These are phyloP conservation scores for Peromyscus aztecus DNA, from an alignment of 2,797 vertebrate species.

Conservation along the genomic window DNA sequence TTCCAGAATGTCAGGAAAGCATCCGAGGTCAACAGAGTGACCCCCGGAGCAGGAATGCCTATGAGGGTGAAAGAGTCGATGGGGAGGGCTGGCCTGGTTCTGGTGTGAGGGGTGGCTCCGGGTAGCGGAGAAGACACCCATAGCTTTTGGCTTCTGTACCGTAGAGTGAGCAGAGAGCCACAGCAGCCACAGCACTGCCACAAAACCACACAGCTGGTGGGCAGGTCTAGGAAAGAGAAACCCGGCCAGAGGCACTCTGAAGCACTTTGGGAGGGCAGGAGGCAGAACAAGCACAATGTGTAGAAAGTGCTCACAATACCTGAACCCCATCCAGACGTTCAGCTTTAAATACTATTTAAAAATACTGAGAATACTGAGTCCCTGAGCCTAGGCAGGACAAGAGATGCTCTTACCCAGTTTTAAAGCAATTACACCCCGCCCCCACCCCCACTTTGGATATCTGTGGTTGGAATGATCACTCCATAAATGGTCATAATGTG, in stretches of 20 bases:
- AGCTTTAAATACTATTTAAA: conserved; percentile 73
- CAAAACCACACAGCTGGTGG: neutral
- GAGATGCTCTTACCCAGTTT: conserved; percentile 78
- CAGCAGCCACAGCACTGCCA: rapidly evolving
- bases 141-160: rapidly evolving
- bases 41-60: rapidly evolving
- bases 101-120: rapidly evolving
- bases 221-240: neutral
- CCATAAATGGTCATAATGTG: conserved; percentile 77
- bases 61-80: neutral
- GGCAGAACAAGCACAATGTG: conserved; percentile 34
- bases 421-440: conserved; percentile 81
- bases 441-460: conserved; percentile 80
- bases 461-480: conserved; percentile 84
- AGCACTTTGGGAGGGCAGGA: conserved; percentile 49
- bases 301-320: conserved; percentile 69
- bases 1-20: neutral
- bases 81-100: rapidly evolving
- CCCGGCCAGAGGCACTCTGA: too few relatives aligned
- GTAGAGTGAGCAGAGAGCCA: too few relatives aligned
- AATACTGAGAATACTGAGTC: conserved; percentile 72
- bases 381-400: conserved; percentile 70
- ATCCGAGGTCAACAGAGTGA: neutral
- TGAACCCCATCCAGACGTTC: conserved; percentile 83
- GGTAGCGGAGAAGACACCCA: too few relatives aligned